Conservation (phyloP, 2,797 vertebrate genomes). For the Carapus acus region DNA sequence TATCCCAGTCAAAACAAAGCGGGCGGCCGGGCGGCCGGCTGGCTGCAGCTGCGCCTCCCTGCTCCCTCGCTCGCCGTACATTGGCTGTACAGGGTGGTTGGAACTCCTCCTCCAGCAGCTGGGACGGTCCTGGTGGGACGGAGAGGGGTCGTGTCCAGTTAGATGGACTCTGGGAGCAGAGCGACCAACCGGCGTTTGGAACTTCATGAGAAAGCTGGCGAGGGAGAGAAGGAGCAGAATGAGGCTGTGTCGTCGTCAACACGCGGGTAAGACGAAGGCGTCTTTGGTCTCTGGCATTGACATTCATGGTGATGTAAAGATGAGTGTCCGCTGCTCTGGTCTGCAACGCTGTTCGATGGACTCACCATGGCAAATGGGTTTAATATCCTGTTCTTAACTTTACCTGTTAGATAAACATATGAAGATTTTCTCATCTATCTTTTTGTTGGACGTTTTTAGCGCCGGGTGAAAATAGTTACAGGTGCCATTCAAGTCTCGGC, state of each 20-base stretch:
- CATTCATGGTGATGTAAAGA: too few species aligned
- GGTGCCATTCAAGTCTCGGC: too few species aligned
- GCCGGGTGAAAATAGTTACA: too few species aligned
- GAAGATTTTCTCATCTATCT: too few species aligned
- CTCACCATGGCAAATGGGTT: too few species aligned
- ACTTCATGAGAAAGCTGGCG: constrained; percentile 17
- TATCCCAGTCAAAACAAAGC: constrained; percentile 32
- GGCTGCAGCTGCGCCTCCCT: constrained; percentile 14
- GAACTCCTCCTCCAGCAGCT: constrained; percentile 59
- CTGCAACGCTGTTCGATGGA: too few species aligned
- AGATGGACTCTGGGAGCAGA: constrained; percentile 37
- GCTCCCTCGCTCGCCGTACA: constrained; percentile 2
- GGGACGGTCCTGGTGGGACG: constrained; percentile 32
- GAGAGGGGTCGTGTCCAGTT: constrained; percentile 37
- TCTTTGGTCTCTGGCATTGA: constrained; percentile 22
- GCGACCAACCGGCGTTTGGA: constrained; percentile 39
- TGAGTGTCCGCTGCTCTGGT: too few species aligned
- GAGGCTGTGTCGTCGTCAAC: constrained; percentile 36
- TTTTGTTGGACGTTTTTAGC: too few species aligned
- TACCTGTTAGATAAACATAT: too few species aligned
- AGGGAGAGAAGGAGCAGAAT: constrained; percentile 47
- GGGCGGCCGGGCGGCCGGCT: not conserved
- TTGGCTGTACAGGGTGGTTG: not conserved
- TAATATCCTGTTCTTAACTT: too few species aligned
- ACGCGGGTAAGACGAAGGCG: constrained; percentile 64